Evolutionary conservation across 1,140 invertebrate genomes (phyloP).

Genomic region (Drepana arcuata): DNA sequence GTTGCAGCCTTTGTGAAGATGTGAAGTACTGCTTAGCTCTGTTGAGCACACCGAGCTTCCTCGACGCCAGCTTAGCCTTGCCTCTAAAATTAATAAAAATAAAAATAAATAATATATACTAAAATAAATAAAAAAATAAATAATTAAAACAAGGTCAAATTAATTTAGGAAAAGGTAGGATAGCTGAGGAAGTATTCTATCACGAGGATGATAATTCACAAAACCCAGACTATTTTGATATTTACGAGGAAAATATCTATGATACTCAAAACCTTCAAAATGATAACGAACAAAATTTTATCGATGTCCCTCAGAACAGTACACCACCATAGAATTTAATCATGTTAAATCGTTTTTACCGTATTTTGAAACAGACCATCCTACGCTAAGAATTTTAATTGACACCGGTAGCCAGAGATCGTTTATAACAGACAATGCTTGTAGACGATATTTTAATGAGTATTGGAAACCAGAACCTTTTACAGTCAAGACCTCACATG

Average conservation of each 20-base stretch:
- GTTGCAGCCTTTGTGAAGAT: too few species aligned
- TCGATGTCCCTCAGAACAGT: too few species aligned
- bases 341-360: slow-evolving; percentile 15
- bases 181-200: neutral
- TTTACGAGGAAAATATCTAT: neutral
- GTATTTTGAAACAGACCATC: slow-evolving; percentile 11
- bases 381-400: slow-evolving; percentile 10
- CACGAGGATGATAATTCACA: too few species aligned
- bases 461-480: slow-evolving; percentile 9
- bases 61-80: too few species aligned
- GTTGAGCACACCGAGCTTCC: too few species aligned
- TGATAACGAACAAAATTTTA: neutral
- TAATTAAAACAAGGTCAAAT: too few species aligned
- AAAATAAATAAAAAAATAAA: too few species aligned
- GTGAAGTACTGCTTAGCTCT: too few species aligned
- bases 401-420: slow-evolving; percentile 12
- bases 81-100: too few species aligned
- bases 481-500: slow-evolving; percentile 6
- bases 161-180: neutral
- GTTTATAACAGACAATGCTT: slow-evolving; percentile 8
- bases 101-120: too few species aligned
- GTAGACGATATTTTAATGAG: slow-evolving; percentile 6
- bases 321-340: slow-evolving; percentile 12
- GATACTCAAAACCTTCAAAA: neutral
- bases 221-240: too few species aligned